Evolutionary conservation across 1,140 invertebrate species (phyloP), one percentile per base, ranked within the genome.

Genomic region (Camponotus pennsylvanicus): DNA sequence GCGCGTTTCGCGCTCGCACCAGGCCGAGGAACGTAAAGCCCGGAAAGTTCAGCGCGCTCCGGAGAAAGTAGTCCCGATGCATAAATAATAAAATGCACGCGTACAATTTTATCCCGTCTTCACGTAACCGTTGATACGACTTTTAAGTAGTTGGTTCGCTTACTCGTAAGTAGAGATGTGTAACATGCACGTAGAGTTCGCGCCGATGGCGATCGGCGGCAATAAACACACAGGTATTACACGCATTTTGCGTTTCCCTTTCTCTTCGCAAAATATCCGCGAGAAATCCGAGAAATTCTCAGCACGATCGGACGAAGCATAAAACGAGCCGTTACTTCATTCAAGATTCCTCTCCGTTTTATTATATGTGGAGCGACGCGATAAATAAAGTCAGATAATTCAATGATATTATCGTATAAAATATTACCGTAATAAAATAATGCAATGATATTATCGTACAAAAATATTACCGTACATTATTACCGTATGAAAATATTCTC

Each of bases 71-170:
- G 67, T 57, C 11, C n/a, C n/a, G 34, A 75, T 34, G 55, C 32
- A 73, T 52, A 80, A 82, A 84, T 70, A 87, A 89, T 75, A 66
- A 87, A 85, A 80, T 34, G 32, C 49, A 52, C 40, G 63, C 55
- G 40, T 52, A 85, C n/a, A 77, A 85, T 90, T 88, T 83, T 90
- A 83, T 90, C 27, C 77, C 45, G 9, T 40, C 52, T 59, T 87
- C 86, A 57, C 77, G 86, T 90, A 90, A 87, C 57, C 49, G 59
- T n/a, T 71, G 13, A 57, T 55, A 11, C 6, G 27, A 64, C 42
- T 80, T 78, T 83, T 78, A 37, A 80, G 40, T 45, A 61, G 27
- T 37, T 27, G 42, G n/a, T 5, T 0, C 49, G 13, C 3, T 32
- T 11, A 6, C 27, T 75, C 55, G 52, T 1, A n/a, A 27, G 55